Percentiles rank a stretch among this genome's conserved stretches.
Conservation (phyloP, 2,888 invertebrate species). For the Troides aeacus region DNA sequence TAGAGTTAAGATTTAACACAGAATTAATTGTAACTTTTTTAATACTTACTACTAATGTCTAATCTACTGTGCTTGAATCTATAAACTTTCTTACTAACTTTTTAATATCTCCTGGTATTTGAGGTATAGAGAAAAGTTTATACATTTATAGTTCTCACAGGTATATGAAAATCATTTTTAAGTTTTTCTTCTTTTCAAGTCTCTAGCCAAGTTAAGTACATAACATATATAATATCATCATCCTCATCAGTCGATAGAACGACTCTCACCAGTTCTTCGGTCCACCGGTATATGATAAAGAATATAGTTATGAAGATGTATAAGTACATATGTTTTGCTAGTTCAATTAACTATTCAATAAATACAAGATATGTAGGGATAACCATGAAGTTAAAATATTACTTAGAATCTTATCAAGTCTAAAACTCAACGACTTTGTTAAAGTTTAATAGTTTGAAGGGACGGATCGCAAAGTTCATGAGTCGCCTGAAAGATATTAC, state of each 20-base stretch:
- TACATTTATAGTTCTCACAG: no score
- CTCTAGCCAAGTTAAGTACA: no score
- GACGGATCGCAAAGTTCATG: constrained; percentile 13
- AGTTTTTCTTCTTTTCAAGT: no score
- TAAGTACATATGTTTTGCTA: not conserved
- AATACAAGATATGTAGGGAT: not conserved
- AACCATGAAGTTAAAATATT: constrained; percentile 6
- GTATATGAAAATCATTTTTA: no score
- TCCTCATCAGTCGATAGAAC: no score
- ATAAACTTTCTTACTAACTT: no score
- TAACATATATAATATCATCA: no score
- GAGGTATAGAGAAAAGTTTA: no score
- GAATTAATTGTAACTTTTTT: not conserved
- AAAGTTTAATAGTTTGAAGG: constrained; percentile 15
- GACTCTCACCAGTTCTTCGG: no score
- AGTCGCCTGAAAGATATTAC: not conserved
- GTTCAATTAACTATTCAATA: not conserved
- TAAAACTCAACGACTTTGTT: constrained; percentile 13
- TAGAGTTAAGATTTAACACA: not conserved
- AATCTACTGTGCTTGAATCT: not conserved
- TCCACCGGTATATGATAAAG: no score
- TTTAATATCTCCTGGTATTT: no score
- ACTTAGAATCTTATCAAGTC: constrained; percentile 4
- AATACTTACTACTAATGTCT: not conserved
- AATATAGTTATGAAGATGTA: not conserved